Evolutionary conservation across 2,888 invertebrate species (phyloP).

Genomic region (Augiades crinisus): DNA sequence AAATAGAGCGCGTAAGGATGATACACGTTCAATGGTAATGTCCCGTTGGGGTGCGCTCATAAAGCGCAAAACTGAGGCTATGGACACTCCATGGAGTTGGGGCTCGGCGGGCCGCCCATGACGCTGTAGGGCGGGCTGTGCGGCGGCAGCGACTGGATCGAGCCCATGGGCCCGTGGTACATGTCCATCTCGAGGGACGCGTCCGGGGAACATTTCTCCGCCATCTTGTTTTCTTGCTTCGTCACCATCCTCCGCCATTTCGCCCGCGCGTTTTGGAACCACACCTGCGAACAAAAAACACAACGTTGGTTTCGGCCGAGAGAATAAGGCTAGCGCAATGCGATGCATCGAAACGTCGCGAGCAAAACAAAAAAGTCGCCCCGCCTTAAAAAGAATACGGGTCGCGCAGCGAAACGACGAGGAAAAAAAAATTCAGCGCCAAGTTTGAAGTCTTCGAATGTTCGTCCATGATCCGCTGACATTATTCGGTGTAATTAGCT

Average conservation of each 20-base stretch:
- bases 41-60: constrained; percentile 55
- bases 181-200: constrained; percentile 84
- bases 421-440: constrained; percentile 36
- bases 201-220: constrained; percentile 86
- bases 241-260: constrained; percentile 95
- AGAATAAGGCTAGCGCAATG: constrained; percentile 42
- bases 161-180: constrained; percentile 84
- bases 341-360: constrained; percentile 40
- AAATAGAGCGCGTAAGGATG: constrained; percentile 27
- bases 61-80: constrained; percentile 79
- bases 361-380: constrained; percentile 49
- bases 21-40: constrained; percentile 36
- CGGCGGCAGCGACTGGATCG: constrained; percentile 83
- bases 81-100: constrained; percentile 88
- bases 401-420: constrained; percentile 45
- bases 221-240: constrained; percentile 88
- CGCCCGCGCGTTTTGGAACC: constrained; percentile 97
- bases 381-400: constrained; percentile 45
- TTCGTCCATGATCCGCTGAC: constrained; percentile 34
- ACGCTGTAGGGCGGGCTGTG: constrained; percentile 87
- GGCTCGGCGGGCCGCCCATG: constrained; percentile 84
- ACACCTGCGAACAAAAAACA: constrained; percentile 87
- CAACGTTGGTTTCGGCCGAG: constrained; percentile 43
- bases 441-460: constrained; percentile 38
- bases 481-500: constrained; percentile 40